These are phyloP conservation scores for Protosalanx chinensis DNA, from an alignment of 2,797 vertebrate genomes.

Conservation along the genomic window DNA sequence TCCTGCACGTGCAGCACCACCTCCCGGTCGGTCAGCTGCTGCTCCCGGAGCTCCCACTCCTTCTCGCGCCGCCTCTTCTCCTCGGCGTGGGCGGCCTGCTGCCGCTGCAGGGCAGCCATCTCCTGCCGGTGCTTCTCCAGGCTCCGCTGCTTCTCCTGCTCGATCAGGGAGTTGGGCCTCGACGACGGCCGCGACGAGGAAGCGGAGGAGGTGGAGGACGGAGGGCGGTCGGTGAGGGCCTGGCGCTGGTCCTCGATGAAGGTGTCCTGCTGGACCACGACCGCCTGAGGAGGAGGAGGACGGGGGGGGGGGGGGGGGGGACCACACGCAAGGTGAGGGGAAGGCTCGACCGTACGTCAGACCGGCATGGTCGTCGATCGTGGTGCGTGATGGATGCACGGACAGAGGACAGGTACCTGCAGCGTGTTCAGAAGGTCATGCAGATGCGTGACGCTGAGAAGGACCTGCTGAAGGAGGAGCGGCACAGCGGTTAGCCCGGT, in stretches of 20 bases:
- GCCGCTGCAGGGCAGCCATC: constrained; percentile 84
- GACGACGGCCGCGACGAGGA: constrained; percentile 63
- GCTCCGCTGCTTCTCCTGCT: constrained; percentile 97
- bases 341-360: too few relatives aligned
- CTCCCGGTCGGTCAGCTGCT: constrained; percentile 78
- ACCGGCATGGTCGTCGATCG: neutral
- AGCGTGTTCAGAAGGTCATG: constrained; percentile 85
- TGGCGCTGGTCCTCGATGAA: constrained; percentile 94
- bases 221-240: constrained; percentile 75
- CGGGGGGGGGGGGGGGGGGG: neutral
- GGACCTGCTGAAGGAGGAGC: constrained; percentile 78
- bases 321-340: too few relatives aligned
- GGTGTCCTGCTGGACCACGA: constrained; percentile 94
- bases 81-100: constrained; percentile 85
- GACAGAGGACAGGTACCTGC: constrained; percentile 75
- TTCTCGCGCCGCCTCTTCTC: constrained; percentile 79
- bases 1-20: constrained; percentile 69
- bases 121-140: constrained; percentile 96
- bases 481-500: neutral
- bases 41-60: constrained; percentile 83
- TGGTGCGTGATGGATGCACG: neutral
- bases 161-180: constrained; percentile 83
- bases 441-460: constrained; percentile 84
- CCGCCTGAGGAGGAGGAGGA: constrained; percentile 73
- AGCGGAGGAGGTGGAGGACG: constrained; percentile 56